phyloP scores from a whole-genome alignment of 2,113 vertebrate genomes.

The Nanorana parkeri region DNA sequence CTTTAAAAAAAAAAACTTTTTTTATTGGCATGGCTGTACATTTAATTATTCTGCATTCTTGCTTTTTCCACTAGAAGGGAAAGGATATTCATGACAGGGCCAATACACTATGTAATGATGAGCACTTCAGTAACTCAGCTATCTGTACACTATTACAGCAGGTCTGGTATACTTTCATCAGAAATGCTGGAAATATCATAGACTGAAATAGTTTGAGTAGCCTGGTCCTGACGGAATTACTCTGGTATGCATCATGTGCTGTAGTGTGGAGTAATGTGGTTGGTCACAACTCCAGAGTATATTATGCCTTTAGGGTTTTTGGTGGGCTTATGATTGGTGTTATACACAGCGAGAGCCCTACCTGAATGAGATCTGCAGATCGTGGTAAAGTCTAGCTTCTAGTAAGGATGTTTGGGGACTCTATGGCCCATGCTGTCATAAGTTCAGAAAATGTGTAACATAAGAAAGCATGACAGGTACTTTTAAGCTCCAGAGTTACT shows the following conservation, averaged over 20 bases:
- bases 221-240: background rate
- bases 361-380: slow-evolving; percentile 87
- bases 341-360: slow-evolving; percentile 79
- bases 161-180: too few relatives aligned
- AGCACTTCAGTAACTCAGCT: too few relatives aligned
- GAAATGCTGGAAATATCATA: too few relatives aligned
- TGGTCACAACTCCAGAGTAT: background rate
- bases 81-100: too few relatives aligned
- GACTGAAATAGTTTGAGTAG: background rate
- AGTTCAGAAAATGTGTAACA: slow-evolving; percentile 66
- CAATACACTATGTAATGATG: too few relatives aligned
- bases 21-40: too few relatives aligned
- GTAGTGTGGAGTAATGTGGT: background rate
- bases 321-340: slow-evolving; percentile 77
- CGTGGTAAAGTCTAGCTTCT: slow-evolving; percentile 73
- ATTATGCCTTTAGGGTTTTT: background rate
- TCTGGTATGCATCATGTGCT: background rate
- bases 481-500: background rate
- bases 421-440: slow-evolving; percentile 73
- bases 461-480: slow-evolving; percentile 60
- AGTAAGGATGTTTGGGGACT: slow-evolving; percentile 72
- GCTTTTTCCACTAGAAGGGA: too few relatives aligned
- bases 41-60: too few relatives aligned
- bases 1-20: slow-evolving; percentile 17
- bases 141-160: too few relatives aligned